These are phyloP conservation scores for Nysson spinosus DNA, from an alignment of 2,888 invertebrate genomes.

Conservation along the genomic window DNA sequence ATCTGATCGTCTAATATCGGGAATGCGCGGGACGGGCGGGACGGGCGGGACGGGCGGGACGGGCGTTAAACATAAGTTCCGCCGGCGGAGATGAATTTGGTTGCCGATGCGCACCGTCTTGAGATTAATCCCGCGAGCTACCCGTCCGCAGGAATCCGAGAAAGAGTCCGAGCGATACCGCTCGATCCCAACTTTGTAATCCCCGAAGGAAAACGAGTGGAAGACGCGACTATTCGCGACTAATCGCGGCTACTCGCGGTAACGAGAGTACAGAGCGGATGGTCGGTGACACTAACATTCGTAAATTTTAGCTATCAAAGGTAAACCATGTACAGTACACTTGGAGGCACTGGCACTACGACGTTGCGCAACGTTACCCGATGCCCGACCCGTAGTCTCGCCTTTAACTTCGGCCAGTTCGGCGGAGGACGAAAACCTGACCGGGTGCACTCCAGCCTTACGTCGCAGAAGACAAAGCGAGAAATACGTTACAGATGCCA, in stretches of 20 bases:
- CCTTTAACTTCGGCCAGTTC: constrained; percentile 71
- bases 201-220: too few relatives aligned
- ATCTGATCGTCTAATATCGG: too few relatives aligned
- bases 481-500: constrained; percentile 91
- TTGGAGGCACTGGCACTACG: constrained; percentile 67
- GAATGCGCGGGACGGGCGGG: too few relatives aligned
- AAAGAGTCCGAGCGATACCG: too few relatives aligned
- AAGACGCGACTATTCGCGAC: constrained; percentile 24
- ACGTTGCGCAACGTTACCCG: constrained; percentile 76
- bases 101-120: too few relatives aligned
- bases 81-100: too few relatives aligned
- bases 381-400: constrained; percentile 70
- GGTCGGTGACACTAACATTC: constrained; percentile 64
- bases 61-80: too few relatives aligned
- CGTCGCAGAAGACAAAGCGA: constrained; percentile 87
- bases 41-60: too few relatives aligned
- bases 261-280: too few relatives aligned
- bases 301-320: constrained; percentile 72
- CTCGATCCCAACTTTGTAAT: too few relatives aligned
- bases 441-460: constrained; percentile 82
- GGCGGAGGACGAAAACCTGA: constrained; percentile 74
- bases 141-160: too few relatives aligned
- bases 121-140: too few relatives aligned
- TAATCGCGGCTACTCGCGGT: constrained; percentile 4
- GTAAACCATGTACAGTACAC: constrained; percentile 69